phyloP scores from a whole-genome alignment of 2,888 invertebrate species.

The Ernsta delagoae region DNA sequence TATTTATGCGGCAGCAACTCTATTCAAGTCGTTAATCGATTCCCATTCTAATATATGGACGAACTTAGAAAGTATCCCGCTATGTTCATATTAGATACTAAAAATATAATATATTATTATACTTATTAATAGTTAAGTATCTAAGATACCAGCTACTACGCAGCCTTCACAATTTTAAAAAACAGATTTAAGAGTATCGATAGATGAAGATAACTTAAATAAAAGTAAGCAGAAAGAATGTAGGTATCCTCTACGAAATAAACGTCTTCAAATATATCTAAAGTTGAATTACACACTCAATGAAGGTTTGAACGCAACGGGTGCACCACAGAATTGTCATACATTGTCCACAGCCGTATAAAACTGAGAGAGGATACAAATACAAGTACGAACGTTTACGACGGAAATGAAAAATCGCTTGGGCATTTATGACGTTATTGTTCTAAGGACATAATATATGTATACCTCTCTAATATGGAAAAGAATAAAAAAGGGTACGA shows the following conservation, averaged over 20 bases:
- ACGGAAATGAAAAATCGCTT: slow-evolving; percentile 70
- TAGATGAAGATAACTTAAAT: not conserved
- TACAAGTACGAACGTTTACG: slow-evolving; percentile 57
- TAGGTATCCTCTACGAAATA: too few species aligned
- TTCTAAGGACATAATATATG: slow-evolving; percentile 53
- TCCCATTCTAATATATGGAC: slow-evolving; percentile 30
- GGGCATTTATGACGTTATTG: slow-evolving; percentile 71
- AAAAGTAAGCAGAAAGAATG: too few species aligned
- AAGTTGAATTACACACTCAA: slow-evolving; percentile 11
- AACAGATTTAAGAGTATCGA: too few species aligned
- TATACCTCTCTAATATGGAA: slow-evolving; percentile 54
- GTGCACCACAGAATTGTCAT: slow-evolving; percentile 46
- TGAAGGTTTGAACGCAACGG: slow-evolving; percentile 39
- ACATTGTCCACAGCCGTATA: slow-evolving; percentile 60
- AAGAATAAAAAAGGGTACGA: slow-evolving; percentile 58
- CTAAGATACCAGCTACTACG: too few species aligned
- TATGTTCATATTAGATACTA: not conserved
- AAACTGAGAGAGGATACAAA: slow-evolving; percentile 44
- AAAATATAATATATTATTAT: too few species aligned
- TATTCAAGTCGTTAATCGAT: slow-evolving; percentile 60
- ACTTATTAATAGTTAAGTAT: not conserved
- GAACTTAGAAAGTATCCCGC: slow-evolving; percentile 14
- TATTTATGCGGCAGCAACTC: slow-evolving; percentile 66
- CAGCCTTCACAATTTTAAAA: not conserved
- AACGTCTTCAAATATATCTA: too few species aligned